phyloP scores from a whole-genome alignment of 2,888 invertebrate species.

The Athalia circularis region DNA sequence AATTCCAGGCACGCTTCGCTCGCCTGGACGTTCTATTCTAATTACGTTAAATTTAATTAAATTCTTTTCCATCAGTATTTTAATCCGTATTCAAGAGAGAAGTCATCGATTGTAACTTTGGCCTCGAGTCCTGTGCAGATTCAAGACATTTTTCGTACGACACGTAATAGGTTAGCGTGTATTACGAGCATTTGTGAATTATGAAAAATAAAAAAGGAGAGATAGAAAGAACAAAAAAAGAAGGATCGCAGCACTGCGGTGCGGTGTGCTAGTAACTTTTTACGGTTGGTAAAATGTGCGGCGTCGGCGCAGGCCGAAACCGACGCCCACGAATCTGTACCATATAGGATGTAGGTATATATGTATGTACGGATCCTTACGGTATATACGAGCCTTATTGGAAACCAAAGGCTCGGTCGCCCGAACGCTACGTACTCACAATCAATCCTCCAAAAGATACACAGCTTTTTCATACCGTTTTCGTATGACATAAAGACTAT shows the following conservation, averaged over 20 bases:
- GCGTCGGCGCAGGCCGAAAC: constrained; percentile 41
- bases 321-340: constrained; percentile 46
- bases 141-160: neutral
- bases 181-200: neutral
- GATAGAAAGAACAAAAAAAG: neutral
- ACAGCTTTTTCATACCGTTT: too few relatives aligned
- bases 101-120: too few relatives aligned
- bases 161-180: constrained; percentile 33
- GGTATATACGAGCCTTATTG: constrained; percentile 35
- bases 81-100: neutral
- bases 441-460: neutral
- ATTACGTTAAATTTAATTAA: neutral
- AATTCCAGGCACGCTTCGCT: neutral
- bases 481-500: too few relatives aligned
- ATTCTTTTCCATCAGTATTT: neutral
- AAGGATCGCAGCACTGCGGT: neutral
- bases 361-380: constrained; percentile 8
- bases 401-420: constrained; percentile 23
- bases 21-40: neutral
- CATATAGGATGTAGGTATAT: constrained; percentile 4
- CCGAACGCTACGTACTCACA: neutral
- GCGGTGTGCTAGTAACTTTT: constrained; percentile 41
- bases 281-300: constrained; percentile 38
- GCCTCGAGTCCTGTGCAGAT: neutral
- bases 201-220: neutral